Percentiles rank a stretch among this genome's conserved stretches.
Conservation (phyloP, 1,140 invertebrate species). For the Drosophila trapezifrons region DNA sequence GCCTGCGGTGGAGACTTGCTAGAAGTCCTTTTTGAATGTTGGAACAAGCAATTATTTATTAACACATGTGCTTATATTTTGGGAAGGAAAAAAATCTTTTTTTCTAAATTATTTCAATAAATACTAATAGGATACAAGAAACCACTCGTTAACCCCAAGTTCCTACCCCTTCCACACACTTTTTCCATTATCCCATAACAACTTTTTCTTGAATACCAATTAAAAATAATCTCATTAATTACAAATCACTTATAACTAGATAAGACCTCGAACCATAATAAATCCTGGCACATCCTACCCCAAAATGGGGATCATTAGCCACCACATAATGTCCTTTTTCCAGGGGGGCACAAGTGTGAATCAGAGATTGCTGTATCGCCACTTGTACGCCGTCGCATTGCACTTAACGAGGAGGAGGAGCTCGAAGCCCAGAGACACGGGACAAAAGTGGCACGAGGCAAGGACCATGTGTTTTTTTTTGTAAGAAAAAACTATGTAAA, state of each 20-base stretch:
- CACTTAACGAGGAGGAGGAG: conserved; percentile 34
- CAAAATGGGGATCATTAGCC: conserved; percentile 6
- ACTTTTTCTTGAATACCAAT: neutral
- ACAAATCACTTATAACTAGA: neutral
- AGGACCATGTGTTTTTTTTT: conserved; percentile 17
- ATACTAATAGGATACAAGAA: neutral
- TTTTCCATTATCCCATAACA: neutral
- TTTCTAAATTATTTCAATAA: neutral
- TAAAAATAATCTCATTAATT: neutral
- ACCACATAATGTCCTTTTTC: conserved; percentile 37
- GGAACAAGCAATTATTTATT: neutral
- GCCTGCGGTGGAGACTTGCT: conserved; percentile 4
- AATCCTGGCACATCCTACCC: neutral
- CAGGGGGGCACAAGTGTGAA: conserved; percentile 3
- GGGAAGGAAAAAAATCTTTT: too few relatives aligned
- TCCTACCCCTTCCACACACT: too few relatives aligned
- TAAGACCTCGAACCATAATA: neutral
- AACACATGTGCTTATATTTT: conserved; percentile 12
- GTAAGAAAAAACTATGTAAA: conserved; percentile 50
- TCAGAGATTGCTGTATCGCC: conserved; percentile 48
- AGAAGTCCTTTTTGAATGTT: neutral
- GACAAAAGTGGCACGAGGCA: conserved; percentile 66
- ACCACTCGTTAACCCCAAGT: too few relatives aligned
- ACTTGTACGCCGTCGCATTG: conserved; percentile 61
- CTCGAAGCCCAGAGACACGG: conserved; percentile 28